Evolutionary conservation across 2,113 vertebrate species (phyloP).

Genomic region (Atrichornis clamosus): DNA sequence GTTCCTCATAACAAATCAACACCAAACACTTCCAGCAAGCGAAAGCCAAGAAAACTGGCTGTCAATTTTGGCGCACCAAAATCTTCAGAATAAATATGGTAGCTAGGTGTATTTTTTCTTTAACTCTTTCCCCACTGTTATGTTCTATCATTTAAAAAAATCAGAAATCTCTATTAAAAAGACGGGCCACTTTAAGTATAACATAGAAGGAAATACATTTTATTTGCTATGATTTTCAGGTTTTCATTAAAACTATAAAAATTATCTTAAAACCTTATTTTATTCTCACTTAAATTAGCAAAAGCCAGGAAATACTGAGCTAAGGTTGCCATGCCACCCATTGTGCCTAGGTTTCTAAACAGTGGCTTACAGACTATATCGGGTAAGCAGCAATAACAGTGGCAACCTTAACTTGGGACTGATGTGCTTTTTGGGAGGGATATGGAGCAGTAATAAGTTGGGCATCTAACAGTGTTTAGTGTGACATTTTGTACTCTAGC

Average conservation of each 20-base stretch:
- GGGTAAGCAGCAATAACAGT: conserved; percentile 65
- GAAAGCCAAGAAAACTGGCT: conserved; percentile 90
- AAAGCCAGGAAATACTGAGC: conserved; percentile 17
- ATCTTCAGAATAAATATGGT: conserved; percentile 81
- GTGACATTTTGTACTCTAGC: conserved; percentile 16
- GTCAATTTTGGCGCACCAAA: conserved; percentile 94
- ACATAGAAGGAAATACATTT: conserved; percentile 44
- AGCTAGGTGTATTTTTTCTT: conserved; percentile 55
- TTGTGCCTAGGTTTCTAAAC: conserved; percentile 42
- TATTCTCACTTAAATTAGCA: conserved; percentile 3
- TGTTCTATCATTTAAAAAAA: conserved; percentile 58
- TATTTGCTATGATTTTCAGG: conserved; percentile 57
- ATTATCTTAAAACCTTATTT: not conserved
- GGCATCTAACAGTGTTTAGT: conserved; percentile 31
- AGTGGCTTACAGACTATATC: conserved; percentile 27
- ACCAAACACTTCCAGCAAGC: conserved; percentile 83
- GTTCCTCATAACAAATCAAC: conserved; percentile 68
- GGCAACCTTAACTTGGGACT: not conserved
- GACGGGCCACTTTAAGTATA: conserved; percentile 48
- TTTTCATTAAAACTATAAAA: conserved; percentile 33
- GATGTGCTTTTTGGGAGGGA: conserved; percentile 18
- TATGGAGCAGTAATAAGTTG: conserved; percentile 53
- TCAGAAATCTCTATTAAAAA: conserved; percentile 61
- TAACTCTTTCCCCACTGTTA: conserved; percentile 31
- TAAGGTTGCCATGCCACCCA: conserved; percentile 26